phyloP scores from a whole-genome alignment of 2,888 invertebrate species.

The Lagria hirta region DNA sequence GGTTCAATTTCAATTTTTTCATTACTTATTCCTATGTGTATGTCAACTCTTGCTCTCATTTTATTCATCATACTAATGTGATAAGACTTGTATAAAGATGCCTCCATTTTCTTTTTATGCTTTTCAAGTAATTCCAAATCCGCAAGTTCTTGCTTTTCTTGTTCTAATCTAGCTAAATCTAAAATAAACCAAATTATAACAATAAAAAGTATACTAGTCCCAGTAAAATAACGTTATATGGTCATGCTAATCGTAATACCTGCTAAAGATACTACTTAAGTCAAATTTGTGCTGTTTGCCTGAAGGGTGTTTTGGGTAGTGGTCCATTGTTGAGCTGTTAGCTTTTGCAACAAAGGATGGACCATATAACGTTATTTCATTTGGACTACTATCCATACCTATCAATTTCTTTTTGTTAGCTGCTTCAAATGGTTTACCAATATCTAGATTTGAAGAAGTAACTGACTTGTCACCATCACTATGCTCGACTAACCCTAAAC shows the following conservation, averaged over 20 bases:
- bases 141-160: conserved; percentile 51
- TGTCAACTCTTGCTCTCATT: conserved; percentile 78
- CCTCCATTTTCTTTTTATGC: conserved; percentile 79
- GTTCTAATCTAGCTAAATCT: conserved; percentile 40
- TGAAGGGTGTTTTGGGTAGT: no score
- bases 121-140: conserved; percentile 68
- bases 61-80: conserved; percentile 77
- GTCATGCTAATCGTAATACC: no score
- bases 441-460: conserved; percentile 33
- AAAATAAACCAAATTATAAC: no score
- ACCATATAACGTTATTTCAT: no score
- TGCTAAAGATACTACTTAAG: no score
- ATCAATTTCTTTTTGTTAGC: conserved; percentile 10
- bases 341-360: no score
- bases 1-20: conserved; percentile 92
- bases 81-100: conserved; percentile 83
- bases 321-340: no score
- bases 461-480: conserved; percentile 55
- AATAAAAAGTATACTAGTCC: neutral
- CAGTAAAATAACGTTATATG: neutral
- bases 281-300: no score
- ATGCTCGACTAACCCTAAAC: conserved; percentile 83
- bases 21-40: conserved; percentile 84
- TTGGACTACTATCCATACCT: conserved; percentile 14
- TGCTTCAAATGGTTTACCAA: conserved; percentile 23